Percentiles rank a stretch among this genome's conserved stretches.
Conservation (phyloP, 2,888 invertebrate species). For the Aleiodes testaceus region DNA sequence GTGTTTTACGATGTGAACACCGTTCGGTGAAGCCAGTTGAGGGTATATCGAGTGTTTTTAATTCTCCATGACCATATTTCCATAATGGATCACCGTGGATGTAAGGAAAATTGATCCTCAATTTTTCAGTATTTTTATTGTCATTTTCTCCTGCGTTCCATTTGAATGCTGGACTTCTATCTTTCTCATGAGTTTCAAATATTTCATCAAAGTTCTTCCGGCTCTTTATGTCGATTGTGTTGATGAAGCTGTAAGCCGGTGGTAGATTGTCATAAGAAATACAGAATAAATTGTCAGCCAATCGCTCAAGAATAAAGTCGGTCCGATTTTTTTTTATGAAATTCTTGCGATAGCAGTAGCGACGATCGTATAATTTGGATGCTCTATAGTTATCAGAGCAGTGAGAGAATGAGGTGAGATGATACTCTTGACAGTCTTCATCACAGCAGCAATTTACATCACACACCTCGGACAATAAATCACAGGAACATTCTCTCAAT, state of each 20-base stretch:
- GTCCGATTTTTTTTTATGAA: conserved; percentile 76
- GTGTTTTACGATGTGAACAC: conserved; percentile 67
- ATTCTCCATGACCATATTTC: conserved; percentile 53
- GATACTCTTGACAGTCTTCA: conserved; percentile 79
- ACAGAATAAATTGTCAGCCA: conserved; percentile 76
- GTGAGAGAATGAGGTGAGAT: conserved; percentile 77
- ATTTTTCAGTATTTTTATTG: conserved; percentile 42
- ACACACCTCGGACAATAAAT: conserved; percentile 74
- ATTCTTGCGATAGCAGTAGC: conserved; percentile 76
- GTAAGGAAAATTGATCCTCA: conserved; percentile 59
- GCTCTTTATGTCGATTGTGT: conserved; percentile 56
- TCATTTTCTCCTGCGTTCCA: conserved; percentile 54
- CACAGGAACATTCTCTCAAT: conserved; percentile 7
- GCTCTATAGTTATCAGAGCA: conserved; percentile 74
- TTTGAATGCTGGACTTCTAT: conserved; percentile 49
- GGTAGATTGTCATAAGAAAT: conserved; percentile 77
- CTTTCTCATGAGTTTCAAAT: background rate
- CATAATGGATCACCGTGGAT: conserved; percentile 61
- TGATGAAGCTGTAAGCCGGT: conserved; percentile 61
- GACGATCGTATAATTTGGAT: conserved; percentile 64
- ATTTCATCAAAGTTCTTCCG: conserved; percentile 52
- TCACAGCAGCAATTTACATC: conserved; percentile 92
- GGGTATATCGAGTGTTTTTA: conserved; percentile 58
- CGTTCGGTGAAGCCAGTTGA: conserved; percentile 65
- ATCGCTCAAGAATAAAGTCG: conserved; percentile 67